Conservation (phyloP, 1,140 invertebrate species). For the Onthophagus taurus region DNA sequence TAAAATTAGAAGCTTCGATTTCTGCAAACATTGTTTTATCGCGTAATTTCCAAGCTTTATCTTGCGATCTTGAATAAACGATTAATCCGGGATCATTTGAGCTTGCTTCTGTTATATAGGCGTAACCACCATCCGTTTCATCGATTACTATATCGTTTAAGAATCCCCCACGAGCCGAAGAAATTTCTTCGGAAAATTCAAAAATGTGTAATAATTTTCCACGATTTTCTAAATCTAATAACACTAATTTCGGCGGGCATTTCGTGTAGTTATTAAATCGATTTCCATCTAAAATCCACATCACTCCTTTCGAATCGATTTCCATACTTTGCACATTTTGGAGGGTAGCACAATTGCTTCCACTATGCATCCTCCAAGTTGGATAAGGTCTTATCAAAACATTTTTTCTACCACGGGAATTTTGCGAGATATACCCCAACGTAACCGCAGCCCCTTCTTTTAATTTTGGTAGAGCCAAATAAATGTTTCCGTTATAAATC, state of each 20-base stretch:
- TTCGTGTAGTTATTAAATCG: constrained; percentile 36
- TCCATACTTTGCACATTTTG: constrained; percentile 63
- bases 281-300: constrained; percentile 64
- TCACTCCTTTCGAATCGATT: constrained; percentile 53
- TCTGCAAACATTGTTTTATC: constrained; percentile 54
- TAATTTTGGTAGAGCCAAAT: constrained; percentile 37
- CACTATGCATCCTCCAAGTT: constrained; percentile 52
- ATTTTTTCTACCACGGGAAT: constrained; percentile 21
- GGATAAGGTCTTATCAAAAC: constrained; percentile 55
- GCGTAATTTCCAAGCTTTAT: constrained; percentile 56
- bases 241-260: constrained; percentile 55
- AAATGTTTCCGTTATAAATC: constrained; percentile 35
- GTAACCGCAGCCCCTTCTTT: constrained; percentile 39
- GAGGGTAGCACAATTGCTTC: constrained; percentile 50
- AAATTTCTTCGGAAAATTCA: constrained; percentile 45
- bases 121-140: constrained; percentile 52
- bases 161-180: constrained; percentile 42
- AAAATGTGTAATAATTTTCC: constrained; percentile 45
- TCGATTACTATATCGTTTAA: constrained; percentile 61
- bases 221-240: constrained; percentile 54
- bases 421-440: constrained; percentile 25
- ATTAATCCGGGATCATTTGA: constrained; percentile 57
- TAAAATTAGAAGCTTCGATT: constrained; percentile 44
- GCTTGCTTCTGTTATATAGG: constrained; percentile 60
- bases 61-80: constrained; percentile 50